A percentile compares a stretch with the other conserved stretches of the same genome.
These are phyloP conservation scores for Amphiprion percula DNA, from an alignment of 2,113 vertebrate species.

Conservation along the genomic window DNA sequence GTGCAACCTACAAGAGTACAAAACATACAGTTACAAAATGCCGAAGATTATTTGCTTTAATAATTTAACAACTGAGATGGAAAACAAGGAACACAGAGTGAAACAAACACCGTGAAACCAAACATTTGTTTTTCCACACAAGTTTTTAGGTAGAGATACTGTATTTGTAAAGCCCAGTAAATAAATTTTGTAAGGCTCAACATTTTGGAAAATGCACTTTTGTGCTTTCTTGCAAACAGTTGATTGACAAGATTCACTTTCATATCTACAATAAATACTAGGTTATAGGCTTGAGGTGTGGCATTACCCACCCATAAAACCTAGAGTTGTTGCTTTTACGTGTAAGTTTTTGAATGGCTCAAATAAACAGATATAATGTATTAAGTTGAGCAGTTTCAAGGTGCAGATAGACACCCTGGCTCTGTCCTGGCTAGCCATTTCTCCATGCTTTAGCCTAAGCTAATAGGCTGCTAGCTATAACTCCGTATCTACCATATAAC, in stretches of 20 bases:
- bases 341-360: neutral
- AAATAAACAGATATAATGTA: neutral
- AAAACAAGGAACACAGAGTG: neutral
- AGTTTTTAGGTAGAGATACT: neutral
- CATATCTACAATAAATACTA: neutral
- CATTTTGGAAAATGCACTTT: neutral
- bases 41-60: neutral
- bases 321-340: neutral
- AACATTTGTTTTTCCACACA: neutral
- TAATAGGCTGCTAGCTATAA: neutral
- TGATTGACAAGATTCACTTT: neutral
- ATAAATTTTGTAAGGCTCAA: neutral
- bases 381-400: neutral
- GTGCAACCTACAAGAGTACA: conserved; percentile 88
- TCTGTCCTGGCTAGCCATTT: too few relatives aligned
- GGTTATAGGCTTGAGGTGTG: neutral
- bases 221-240: neutral
- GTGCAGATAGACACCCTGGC: neutral
- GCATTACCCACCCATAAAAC: neutral
- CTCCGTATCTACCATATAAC: too few relatives aligned
- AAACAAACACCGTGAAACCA: neutral
- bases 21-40: conserved; percentile 3
- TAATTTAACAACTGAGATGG: too few relatives aligned
- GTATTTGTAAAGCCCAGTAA: neutral
- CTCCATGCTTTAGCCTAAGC: too few relatives aligned